phyloP scores from a whole-genome alignment of 1,140 invertebrate genomes.

The Ptiloglossa arizonensis region DNA sequence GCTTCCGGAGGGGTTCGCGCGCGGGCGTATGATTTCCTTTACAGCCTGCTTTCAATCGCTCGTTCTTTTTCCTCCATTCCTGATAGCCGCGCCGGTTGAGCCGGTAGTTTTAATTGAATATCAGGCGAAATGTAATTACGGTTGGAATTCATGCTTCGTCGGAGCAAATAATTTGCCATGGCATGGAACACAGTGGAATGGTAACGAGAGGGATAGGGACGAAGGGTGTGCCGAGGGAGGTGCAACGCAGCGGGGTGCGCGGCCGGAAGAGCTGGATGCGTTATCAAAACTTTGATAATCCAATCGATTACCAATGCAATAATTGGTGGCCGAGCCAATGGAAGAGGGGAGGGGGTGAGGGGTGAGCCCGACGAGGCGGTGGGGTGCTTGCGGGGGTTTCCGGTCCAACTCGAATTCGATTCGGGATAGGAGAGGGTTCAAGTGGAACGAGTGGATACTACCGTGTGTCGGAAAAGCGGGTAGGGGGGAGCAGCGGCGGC shows the following conservation, averaged over 20 bases:
- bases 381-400: conserved; percentile 50
- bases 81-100: conserved; percentile 60
- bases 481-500: no score
- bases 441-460: conserved; percentile 60
- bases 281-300: conserved; percentile 77
- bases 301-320: conserved; percentile 74
- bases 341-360: conserved; percentile 1
- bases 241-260: conserved; percentile 47
- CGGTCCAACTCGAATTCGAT: conserved; percentile 61
- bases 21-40: conserved; percentile 45
- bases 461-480: conserved; percentile 47
- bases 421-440: conserved; percentile 46
- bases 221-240: conserved; percentile 57
- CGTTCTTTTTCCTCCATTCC: conserved; percentile 25
- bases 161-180: conserved; percentile 82
- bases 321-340: conserved; percentile 69
- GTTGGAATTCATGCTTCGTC: conserved; percentile 81
- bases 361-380: neutral
- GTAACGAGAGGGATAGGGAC: conserved; percentile 72
- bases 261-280: conserved; percentile 69
- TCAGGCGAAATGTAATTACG: conserved; percentile 82
- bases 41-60: conserved; percentile 52
- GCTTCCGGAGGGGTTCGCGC: neutral
- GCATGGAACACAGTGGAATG: conserved; percentile 77
- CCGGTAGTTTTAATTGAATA: conserved; percentile 82